Conservation (phyloP, 2,888 invertebrate species). For the Cephalotes varians region DNA sequence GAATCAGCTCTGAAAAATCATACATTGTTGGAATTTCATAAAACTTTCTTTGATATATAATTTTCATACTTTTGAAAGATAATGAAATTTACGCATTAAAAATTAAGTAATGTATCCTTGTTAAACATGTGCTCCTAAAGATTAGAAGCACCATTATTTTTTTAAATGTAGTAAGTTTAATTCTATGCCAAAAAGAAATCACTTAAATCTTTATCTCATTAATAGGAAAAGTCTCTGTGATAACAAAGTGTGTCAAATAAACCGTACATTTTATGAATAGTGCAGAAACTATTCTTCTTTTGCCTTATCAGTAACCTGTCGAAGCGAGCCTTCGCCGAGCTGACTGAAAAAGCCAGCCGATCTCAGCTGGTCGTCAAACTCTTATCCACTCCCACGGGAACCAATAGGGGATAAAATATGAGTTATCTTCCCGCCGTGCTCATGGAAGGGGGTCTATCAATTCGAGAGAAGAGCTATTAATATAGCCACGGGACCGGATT, state of each 20-base stretch:
- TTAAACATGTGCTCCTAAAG: neutral
- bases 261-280: neutral
- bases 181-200: neutral
- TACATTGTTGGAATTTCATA: slow-evolving; percentile 46
- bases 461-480: slow-evolving; percentile 83
- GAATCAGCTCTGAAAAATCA: slow-evolving; percentile 93
- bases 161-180: neutral
- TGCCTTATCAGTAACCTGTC: slow-evolving; percentile 62
- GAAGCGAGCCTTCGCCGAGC: slow-evolving; percentile 37
- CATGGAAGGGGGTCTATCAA: slow-evolving; percentile 80
- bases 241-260: neutral
- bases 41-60: neutral
- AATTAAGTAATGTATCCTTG: neutral
- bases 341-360: slow-evolving; percentile 71
- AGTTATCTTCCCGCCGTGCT: slow-evolving; percentile 73
- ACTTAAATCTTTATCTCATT: neutral
- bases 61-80: neutral
- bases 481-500: slow-evolving; percentile 81
- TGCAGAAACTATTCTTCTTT: slow-evolving; percentile 29
- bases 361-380: slow-evolving; percentile 82
- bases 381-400: slow-evolving; percentile 80
- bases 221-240: neutral
- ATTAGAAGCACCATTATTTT: neutral
- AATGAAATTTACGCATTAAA: neutral
- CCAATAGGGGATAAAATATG: slow-evolving; percentile 81